Evolutionary conservation across 2,113 vertebrate genomes (phyloP).

Genomic region (Zootoca vivipara): DNA sequence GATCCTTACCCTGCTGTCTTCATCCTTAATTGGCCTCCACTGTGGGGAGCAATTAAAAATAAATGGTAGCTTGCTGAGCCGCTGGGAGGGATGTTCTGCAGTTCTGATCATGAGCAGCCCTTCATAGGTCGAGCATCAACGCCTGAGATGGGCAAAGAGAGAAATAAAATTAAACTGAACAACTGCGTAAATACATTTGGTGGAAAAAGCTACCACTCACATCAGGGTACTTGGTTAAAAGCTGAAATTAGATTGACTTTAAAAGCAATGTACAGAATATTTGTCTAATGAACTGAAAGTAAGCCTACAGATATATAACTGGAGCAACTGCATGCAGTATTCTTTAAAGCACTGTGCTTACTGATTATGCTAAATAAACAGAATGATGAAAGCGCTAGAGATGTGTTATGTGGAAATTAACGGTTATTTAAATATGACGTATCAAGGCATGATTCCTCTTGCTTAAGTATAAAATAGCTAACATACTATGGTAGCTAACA

Average conservation of each 20-base stretch:
- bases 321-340: neutral
- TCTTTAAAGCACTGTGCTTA: neutral
- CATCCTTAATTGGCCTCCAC: conserved; percentile 77
- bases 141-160: neutral
- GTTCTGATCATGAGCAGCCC: conserved; percentile 30
- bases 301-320: neutral
- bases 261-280: neutral
- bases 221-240: conserved; percentile 6
- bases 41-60: conserved; percentile 76
- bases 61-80: conserved; percentile 73
- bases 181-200: neutral
- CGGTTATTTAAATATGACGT: neutral
- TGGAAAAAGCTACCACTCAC: neutral
- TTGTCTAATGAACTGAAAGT: neutral
- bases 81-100: conserved; percentile 55
- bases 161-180: conserved; percentile 9
- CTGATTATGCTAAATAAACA: too few species aligned
- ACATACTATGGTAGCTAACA: neutral
- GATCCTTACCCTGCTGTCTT: conserved; percentile 74
- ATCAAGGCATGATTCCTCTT: neutral
- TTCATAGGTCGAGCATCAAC: conserved; percentile 14
- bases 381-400: neutral
- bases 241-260: conserved; percentile 16
- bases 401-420: neutral
- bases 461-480: neutral